Base-by-base conservation (phyloP, 2,113 vertebrate species). In the Melospiza melodia region DNA sequence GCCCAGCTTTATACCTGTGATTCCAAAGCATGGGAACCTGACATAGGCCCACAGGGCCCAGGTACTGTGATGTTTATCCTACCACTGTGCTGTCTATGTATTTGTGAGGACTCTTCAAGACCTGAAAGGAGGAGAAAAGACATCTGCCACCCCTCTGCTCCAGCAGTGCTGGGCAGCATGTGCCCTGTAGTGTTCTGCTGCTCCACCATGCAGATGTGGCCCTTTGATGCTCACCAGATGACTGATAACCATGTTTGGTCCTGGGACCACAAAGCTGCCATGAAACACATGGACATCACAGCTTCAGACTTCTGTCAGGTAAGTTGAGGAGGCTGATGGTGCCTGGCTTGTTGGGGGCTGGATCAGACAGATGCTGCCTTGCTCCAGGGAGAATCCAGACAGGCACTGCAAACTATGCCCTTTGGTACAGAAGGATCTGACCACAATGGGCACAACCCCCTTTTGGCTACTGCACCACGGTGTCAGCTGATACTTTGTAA, bases 141-240 rank as follows among this genome's bases (percentile, higher is more conserved):
- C 28, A 83, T 27, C 43, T 76, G 72, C 51, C 1, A 4, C 11
- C 3, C 3, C 43, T 67, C 33, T 33, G 20, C 48, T 85, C 49
- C 49, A 59, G 52, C 48, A 68, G 28, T 0, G 3, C 66, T 46
- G 23, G 21, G 51, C 8, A 4, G 84, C 0, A 2, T 0, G 0
- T 51, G 44, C 19, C 27, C 8, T 46, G 58, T 8, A 48, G 59
- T 2, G 15, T 66, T 55, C 33, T 72, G 77, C 65, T 74, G 77
- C 59, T 67, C 43, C 37, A 31, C 11, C 63, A 43, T 4, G 24
- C 2, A 5, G 35, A 46, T 3, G 2, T 19, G 33, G 24, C 39
- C 37, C 44, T 68, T 65, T 28, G 55, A 27, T 54, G 41, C 37
- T 41, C 75, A 72, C 39, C 54, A 63, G 44, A 31, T n/a, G 46